Base-by-base conservation (phyloP, 2,797 vertebrate species). In the Rhinella marina region DNA sequence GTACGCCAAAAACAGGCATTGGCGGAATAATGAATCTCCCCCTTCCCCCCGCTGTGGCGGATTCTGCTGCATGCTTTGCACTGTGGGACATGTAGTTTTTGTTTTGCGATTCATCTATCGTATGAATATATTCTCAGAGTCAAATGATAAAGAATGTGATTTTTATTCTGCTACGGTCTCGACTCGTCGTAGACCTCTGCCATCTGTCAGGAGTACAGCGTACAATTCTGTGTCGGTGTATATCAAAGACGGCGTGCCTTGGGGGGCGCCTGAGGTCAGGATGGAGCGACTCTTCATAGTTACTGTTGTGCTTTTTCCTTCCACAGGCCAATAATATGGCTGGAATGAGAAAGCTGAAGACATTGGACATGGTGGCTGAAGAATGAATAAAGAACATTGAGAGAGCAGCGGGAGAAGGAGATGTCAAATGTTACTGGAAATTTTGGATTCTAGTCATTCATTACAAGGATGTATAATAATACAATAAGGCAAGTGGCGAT, bases 121-220 rank as follows among this genome's bases (percentile, higher is more conserved):
- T 72, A 3, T 9, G 10, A 23, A 23, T 50, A 75, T 54, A 27
- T 70, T 66, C 16, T 29, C 16, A 70, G 21, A 56, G 17, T 19
- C 50, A n/a, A 64, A 64, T 62, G 12, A 81, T 61, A 62, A 21
- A 62, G 57, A 48, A 61, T 3, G 19, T 57, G 50, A 3, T 76
- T 41, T 50, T 81, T 21, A 57, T 70, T 56, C 52, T 61, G 23
- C 68, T 72, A 32, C 23, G 27, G 52, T 56, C 86, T 48, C 19
- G 56, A 66, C 57, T 62, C 64, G 27, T 56, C 2, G 54, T n/a
- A 23, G 85, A 70, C 52, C 84, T 41, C 64, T 88, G 76, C 73
- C 87, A 88, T 88, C 75, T 4, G 73, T 88, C 87, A 88, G 82
- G 75, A 78, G 72, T 82, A 88, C 64, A 50, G 29, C 11, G 17